Base-by-base conservation (phyloP, 2,113 vertebrate species). In the Centropus bengalensis region DNA sequence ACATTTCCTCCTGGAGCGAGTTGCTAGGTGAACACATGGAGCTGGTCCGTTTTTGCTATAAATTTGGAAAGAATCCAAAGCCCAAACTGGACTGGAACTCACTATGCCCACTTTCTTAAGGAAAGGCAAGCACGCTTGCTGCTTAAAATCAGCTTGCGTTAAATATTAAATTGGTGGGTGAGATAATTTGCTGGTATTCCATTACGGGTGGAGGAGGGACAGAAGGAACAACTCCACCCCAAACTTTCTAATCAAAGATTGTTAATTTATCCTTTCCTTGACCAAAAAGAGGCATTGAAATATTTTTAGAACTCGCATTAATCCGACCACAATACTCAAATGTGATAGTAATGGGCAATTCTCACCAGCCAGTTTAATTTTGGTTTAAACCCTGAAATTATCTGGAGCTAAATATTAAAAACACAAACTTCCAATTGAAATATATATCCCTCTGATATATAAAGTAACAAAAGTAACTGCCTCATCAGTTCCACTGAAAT, bases 401-500 rank as follows among this genome's bases (percentile, higher is more conserved):
- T 77, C 93, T 93, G 78, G 64, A 93, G 54, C 56, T 82, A 96
- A 79, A 67, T 86, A 94, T 30, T 63, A 94, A 75, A 91, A 89
- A 47, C 56, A 96, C 96, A 91, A 28, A 59, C 6, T 33, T 91
- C 88, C 18, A 56, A 69, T 32, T 56, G 23, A 92, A 95, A 96
- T 90, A 88, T 95, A 66, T 33, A 45, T 51, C 54, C 59, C 49
- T 89, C 33, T 14, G 32, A 56, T n/a, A 63, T 26, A 93, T 77
- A 55, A 86, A 62, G 84, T 91, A 95, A 97, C 58, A 93, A 95
- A 97, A 96, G 67, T 82, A 95, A 96, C 86, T 82, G 76, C 92
- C 82, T 96, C 75, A 80, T 71, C 91, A 94, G 78, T 93, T 96
- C 94, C 74, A 95, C 20, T 82, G 71, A 45, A 94, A 79, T 78